Conservation (phyloP, 2,888 invertebrate genomes). For the Gymnosoma rotundatum region DNA sequence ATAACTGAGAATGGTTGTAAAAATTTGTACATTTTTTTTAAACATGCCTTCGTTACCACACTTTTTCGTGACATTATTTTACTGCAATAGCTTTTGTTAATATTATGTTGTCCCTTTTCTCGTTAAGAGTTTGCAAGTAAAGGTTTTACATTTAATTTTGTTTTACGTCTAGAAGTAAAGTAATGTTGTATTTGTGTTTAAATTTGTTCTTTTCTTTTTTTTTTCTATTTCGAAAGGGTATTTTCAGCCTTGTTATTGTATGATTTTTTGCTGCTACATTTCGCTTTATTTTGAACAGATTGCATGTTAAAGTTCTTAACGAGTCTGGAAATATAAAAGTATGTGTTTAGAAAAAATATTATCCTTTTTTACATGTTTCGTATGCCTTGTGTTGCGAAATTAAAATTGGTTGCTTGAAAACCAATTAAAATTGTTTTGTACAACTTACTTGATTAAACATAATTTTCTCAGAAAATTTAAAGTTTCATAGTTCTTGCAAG, state of each 20-base stretch:
- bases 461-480: too few relatives aligned
- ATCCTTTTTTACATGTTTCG: background rate
- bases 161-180: background rate
- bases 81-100: conserved; percentile 28
- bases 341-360: background rate
- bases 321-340: conserved; percentile 50
- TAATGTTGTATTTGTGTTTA: conserved; percentile 48
- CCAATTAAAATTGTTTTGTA: too few relatives aligned
- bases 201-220: background rate
- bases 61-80: conserved; percentile 52
- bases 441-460: too few relatives aligned
- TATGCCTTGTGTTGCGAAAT: background rate
- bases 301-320: conserved; percentile 68
- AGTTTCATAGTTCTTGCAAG: too few relatives aligned
- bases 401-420: too few relatives aligned
- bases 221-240: background rate
- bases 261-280: background rate
- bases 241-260: conserved; percentile 31
- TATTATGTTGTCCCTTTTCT: conserved; percentile 5
- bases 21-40: conserved; percentile 11
- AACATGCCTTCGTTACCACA: conserved; percentile 26
- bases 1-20: background rate
- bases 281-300: conserved; percentile 38
- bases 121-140: background rate
- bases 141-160: background rate